phyloP scores from a whole-genome alignment of 2,888 invertebrate species.

The Sceliomorpha sp. region DNA sequence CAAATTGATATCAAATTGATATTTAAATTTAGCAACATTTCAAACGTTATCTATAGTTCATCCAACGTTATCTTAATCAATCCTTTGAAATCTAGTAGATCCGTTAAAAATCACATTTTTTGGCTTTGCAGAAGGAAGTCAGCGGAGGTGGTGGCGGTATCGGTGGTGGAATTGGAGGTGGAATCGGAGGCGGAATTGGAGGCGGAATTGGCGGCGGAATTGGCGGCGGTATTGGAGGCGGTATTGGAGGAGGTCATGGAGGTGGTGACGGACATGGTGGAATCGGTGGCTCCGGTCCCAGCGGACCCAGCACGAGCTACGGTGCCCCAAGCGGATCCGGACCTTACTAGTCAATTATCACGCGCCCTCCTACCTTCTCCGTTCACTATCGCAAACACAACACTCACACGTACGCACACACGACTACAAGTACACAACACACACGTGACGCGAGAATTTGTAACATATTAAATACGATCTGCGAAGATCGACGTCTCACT shows the following conservation, averaged over 20 bases:
- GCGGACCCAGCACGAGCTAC: conserved; percentile 83
- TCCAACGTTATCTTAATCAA: background rate
- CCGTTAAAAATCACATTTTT: conserved; percentile 4
- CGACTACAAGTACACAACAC: conserved; percentile 59
- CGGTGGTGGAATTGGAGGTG: conserved; percentile 67
- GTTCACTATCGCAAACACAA: conserved; percentile 53
- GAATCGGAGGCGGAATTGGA: conserved; percentile 66
- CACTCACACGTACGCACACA: conserved; percentile 56
- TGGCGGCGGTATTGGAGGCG: conserved; percentile 65
- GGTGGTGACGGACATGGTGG: conserved; percentile 60
- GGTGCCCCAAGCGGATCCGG: conserved; percentile 86
- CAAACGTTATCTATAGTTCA: too few relatives aligned
- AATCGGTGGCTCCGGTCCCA: conserved; percentile 70
- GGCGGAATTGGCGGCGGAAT: conserved; percentile 67
- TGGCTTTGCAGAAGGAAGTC: conserved; percentile 67
- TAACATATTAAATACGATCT: conserved; percentile 59
- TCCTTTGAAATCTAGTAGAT: background rate
- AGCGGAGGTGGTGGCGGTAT: conserved; percentile 67
- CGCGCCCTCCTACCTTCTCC: conserved; percentile 59
- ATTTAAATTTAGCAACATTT: too few relatives aligned
- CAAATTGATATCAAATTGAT: too few relatives aligned
- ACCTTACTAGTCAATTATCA: conserved; percentile 83
- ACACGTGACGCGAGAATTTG: conserved; percentile 62
- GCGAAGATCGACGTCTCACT: conserved; percentile 59
- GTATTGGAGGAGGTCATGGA: conserved; percentile 64